phyloP scores from a whole-genome alignment of 1,140 invertebrate genomes.

The Aricia agestis region DNA sequence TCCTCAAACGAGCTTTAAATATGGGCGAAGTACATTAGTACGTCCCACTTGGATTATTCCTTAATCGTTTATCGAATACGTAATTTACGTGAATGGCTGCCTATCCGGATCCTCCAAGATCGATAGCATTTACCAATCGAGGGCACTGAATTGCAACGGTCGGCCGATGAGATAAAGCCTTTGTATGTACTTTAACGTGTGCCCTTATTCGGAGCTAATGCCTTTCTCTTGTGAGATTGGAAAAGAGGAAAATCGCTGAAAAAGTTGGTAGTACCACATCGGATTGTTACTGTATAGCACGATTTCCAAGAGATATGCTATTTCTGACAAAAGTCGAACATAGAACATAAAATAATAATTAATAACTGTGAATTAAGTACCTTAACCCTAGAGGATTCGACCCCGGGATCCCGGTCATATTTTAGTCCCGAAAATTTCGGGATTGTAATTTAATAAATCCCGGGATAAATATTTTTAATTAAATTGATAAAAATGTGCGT shows the following conservation, averaged over 20 bases:
- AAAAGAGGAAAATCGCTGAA: background rate
- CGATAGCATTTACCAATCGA: constrained; percentile 8
- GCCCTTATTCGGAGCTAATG: background rate
- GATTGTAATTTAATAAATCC: too few species aligned
- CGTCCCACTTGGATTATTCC: constrained; percentile 3
- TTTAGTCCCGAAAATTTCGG: too few species aligned
- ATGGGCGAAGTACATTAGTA: background rate
- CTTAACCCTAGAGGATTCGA: too few species aligned
- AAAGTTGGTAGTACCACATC: background rate
- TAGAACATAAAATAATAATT: too few species aligned
- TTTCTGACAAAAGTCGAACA: too few species aligned
- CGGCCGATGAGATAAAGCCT: constrained; percentile 5
- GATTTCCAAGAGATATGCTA: too few species aligned
- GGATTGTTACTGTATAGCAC: background rate
- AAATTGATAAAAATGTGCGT: too few species aligned
- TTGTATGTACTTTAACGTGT: constrained; percentile 1
- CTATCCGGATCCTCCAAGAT: constrained; percentile 9
- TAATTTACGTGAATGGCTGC: constrained; percentile 13
- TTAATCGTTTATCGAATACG: constrained; percentile 12
- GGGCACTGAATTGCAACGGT: background rate
- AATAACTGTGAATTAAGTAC: too few species aligned
- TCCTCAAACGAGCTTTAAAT: background rate
- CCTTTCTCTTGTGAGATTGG: background rate
- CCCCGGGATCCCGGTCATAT: too few species aligned
- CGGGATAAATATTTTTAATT: too few species aligned